Conservation (phyloP, 2,888 invertebrate genomes). For the Latrodectus elegans region DNA sequence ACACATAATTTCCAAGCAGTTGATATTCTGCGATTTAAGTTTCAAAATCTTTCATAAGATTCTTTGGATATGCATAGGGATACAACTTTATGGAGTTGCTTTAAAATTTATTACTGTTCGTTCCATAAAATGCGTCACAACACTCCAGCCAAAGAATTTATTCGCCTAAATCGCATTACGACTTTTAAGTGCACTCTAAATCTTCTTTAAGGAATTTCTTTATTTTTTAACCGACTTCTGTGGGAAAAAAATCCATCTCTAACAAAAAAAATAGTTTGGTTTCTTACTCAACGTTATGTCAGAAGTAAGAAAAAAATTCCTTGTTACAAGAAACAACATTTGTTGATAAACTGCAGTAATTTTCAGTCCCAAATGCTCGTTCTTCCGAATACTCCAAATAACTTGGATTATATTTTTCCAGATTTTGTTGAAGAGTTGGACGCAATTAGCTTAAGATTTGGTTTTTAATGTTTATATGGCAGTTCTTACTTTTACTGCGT, state of each 20-base stretch:
- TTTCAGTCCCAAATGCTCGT: conserved; percentile 1
- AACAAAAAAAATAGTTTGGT: conserved; percentile 6
- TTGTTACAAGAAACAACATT: conserved; percentile 6
- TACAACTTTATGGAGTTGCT: conserved; percentile 6
- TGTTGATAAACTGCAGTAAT: conserved; percentile 31
- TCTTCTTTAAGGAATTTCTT: conserved; percentile 19
- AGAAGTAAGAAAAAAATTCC: conserved; percentile 1
- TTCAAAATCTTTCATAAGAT: conserved; percentile 9
- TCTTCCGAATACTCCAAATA: conserved; percentile 28
- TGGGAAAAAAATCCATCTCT: background rate
- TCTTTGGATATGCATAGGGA: conserved; percentile 4
- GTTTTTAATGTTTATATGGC: conserved; percentile 6
- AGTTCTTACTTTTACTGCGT: conserved; percentile 12
- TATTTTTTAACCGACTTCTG: conserved; percentile 4
- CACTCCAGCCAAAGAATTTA: conserved; percentile 21
- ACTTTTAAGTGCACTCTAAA: conserved; percentile 31
- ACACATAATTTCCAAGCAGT: background rate
- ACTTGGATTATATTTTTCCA: conserved; percentile 15
- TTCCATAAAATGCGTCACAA: conserved; percentile 19
- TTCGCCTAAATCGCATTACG: conserved; percentile 35
- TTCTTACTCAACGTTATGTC: conserved; percentile 15
- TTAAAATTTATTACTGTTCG: conserved; percentile 27
- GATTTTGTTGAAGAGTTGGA: conserved; percentile 6
- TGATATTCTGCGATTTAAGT: background rate
- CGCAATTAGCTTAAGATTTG: conserved; percentile 28